Percentiles rank a stretch among this genome's conserved stretches.
Evolutionary conservation across 2,888 invertebrate species (phyloP).

Genomic region (Molorchus minor): DNA sequence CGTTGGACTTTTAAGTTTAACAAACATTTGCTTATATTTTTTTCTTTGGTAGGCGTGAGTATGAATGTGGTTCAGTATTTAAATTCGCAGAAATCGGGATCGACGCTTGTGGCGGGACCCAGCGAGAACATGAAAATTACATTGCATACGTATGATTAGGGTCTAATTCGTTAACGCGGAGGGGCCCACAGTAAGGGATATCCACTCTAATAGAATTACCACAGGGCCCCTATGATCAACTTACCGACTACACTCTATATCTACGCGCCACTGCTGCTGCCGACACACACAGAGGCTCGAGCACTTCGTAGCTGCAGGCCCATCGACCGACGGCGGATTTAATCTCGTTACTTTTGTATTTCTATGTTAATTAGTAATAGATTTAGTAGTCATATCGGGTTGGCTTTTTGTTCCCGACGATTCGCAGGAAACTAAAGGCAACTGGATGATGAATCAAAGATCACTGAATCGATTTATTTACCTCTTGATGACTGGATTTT

Average conservation of each 20-base stretch:
- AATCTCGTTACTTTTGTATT: conserved; percentile 42
- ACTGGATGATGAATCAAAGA: not conserved
- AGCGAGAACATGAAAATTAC: conserved; percentile 50
- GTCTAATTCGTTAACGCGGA: conserved; percentile 58
- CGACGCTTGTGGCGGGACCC: conserved; percentile 21
- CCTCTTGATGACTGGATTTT: too few species aligned
- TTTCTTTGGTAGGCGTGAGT: not conserved
- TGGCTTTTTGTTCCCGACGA: conserved; percentile 2
- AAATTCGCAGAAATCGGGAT: conserved; percentile 4
- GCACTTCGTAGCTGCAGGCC: conserved; percentile 23
- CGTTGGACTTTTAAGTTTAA: too few species aligned
- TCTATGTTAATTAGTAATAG: conserved; percentile 40
- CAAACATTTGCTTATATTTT: too few species aligned
- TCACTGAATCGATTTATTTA: not conserved
- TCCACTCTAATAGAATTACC: conserved; percentile 59
- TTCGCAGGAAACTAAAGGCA: not conserved
- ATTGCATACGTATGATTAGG: conserved; percentile 61
- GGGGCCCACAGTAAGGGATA: conserved; percentile 59
- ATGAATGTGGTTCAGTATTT: not conserved
- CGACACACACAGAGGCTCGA: conserved; percentile 16
- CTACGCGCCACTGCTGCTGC: conserved; percentile 23
- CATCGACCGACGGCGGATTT: conserved; percentile 25
- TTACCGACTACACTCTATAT: conserved; percentile 49
- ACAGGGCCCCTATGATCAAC: conserved; percentile 59
- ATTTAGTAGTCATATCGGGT: conserved; percentile 20